Base-by-base conservation (phyloP, 2,888 invertebrate species). In the Uloborus plumipes region DNA sequence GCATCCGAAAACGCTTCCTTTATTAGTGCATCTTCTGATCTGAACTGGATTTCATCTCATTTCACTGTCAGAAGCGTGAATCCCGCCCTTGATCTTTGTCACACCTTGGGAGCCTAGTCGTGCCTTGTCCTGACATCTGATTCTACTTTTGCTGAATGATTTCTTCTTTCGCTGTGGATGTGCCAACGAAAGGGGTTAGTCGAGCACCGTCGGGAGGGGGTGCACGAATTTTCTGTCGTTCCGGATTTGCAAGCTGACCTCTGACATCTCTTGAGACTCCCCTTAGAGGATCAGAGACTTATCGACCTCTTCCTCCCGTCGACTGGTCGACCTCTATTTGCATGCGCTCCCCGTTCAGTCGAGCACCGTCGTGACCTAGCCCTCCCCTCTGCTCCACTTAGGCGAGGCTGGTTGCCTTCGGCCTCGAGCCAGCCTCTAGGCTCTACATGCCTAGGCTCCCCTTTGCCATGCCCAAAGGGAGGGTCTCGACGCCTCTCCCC, bases 221-320 rank as follows among this genome's bases (percentile, higher is more conserved):
- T 31, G 64, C 31, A 55, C 55, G 18, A 64, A 64, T 16, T n/a
- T 26, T 64, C 64, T 64, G 64, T 64, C 26, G 39, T 64, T 64
- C 31, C 64, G 64, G 64, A 64, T 64, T 64, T 26, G 64, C 64
- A 16, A 31, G 4, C 1, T 64, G 64, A 64, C 26, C 64, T 64
- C 39, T 64, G 64, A 39, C 64, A 31, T 31, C 16, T n/a, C 64
- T 64, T 39, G 64, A 20, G 64, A 31, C 64, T 64, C 64, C 64
- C 64, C 16, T 39, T 16, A 39, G 64, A n/a, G 64, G 64, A 64
- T 64, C 26, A 64, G 26, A 13, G 16, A 14, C 16, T 64, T 31
- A 16, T n/a, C 14, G n/a, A 39, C 39, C 39, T 39, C 39, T 6
- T 39, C 39, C 39, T 39, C 39, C 39, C 39, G 39, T 39, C 39